phyloP scores from a whole-genome alignment of 35 echinoderm and acorn worm genomes.

The Amphiura filiformis region DNA sequence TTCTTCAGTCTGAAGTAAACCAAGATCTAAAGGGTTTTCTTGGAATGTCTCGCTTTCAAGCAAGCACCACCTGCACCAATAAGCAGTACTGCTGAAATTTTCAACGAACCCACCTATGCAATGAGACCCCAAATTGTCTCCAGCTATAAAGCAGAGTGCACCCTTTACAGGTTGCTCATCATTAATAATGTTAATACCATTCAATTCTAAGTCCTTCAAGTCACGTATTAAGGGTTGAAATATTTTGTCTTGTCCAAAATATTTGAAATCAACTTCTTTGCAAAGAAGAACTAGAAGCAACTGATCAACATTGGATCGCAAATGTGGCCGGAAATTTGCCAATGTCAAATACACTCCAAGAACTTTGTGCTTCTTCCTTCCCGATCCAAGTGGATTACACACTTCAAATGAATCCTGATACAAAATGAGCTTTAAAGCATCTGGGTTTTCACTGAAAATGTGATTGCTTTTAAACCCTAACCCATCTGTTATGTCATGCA shows the following conservation, averaged over 20 bases:
- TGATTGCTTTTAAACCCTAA: not conserved
- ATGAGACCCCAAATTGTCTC: constrained; percentile 19
- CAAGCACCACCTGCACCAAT: constrained; percentile 26
- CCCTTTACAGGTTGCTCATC: not conserved
- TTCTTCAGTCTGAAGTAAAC: not conserved
- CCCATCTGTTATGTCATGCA: constrained; percentile 10
- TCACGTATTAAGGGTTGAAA: constrained; percentile 26
- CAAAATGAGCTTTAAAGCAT: constrained; percentile 4
- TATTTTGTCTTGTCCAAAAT: constrained; percentile 39
- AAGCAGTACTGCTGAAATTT: not conserved
- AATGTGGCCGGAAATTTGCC: constrained; percentile 38
- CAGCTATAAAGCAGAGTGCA: not conserved
- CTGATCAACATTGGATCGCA: constrained; percentile 44
- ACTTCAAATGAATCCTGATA: constrained; percentile 49
- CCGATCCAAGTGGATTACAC: constrained; percentile 50
- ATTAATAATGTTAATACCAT: constrained; percentile 31
- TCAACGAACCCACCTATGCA: constrained; percentile 18
- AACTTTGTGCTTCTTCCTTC: constrained; percentile 62
- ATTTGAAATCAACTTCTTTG: constrained; percentile 55
- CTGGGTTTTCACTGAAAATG: constrained; percentile 31
- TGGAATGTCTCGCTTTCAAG: not conserved
- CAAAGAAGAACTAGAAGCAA: constrained; percentile 41
- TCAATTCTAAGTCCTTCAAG: constrained; percentile 41
- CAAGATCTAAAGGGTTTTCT: constrained; percentile 14
- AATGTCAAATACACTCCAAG: constrained; percentile 58